Evolutionary conservation across 37 sponge, comb jelly and placozoan genomes (phyloP), one percentile per base, ranked within the genome.

Genomic region (Bolinopsis microptera): DNA sequence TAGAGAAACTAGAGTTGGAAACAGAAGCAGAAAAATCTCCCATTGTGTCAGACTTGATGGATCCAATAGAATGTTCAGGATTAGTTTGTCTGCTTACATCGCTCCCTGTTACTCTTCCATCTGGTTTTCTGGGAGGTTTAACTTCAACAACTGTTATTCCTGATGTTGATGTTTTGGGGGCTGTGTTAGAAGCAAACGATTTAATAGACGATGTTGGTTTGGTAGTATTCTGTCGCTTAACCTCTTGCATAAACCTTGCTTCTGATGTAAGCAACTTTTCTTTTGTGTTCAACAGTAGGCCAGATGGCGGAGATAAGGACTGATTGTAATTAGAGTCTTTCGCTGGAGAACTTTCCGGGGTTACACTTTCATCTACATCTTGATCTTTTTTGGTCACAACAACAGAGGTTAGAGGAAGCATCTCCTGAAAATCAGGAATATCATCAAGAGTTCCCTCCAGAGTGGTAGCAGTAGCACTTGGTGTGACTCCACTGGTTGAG

Each of bases 401-500:
- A 32, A 82, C 83, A 13, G 83, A 82, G 2, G 83, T 82, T 35
- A 82, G 38, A 23, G 83, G 83, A 5, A 31, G 32, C 24, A 82
- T 82, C 1, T 82, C 83, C 13, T 32, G 38, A 35, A 82, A 82
- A 31, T 82, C 83, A 34, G 83, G 83, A 35, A 82, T 82, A 82
- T 82, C 83, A 82, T 82, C 83, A 30, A 82, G 83, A 34, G 83
- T 82, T 82, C 83, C 83, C 38, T 82, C 83, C 8, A 82, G 83
- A 23, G 83, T 82, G 27, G 75, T 72, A n/a, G n/a, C n/a, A 22
- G 68, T 67, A 24, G 32, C 83, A 82, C 83, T 82, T 23, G 83
- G 83, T 2, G 83, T 82, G 8, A 82, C 83, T 31, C 83, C 83
- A 82, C 83, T 82, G 38, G 83, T 36, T 36, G 38, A 36, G 38